phyloP scores from a whole-genome alignment of 2,888 invertebrate species.

The Diabrotica balteata region DNA sequence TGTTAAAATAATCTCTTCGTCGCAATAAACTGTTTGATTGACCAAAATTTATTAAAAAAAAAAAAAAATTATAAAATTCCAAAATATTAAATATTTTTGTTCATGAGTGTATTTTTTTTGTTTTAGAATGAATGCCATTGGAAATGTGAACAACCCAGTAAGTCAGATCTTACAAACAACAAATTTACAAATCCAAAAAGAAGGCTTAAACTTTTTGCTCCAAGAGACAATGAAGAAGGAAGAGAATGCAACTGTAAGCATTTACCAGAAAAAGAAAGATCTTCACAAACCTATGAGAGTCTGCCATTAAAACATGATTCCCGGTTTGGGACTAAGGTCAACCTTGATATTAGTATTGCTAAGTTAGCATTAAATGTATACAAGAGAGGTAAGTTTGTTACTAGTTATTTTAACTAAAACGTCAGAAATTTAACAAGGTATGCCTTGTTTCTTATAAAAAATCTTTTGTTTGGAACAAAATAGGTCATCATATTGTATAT shows the following conservation, averaged over 20 bases:
- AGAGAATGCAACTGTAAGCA: conserved; percentile 43
- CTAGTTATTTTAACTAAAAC: neutral
- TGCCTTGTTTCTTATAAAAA: no score
- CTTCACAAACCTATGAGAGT: conserved; percentile 62
- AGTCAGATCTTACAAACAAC: conserved; percentile 35
- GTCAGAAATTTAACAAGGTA: neutral
- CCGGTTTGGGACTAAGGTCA: conserved; percentile 78
- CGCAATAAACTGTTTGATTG: no score
- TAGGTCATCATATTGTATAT: conserved; percentile 10
- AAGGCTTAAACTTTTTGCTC: conserved; percentile 33
- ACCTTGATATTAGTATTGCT: conserved; percentile 82
- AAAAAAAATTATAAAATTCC: no score
- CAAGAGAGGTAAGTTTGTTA: conserved; percentile 70
- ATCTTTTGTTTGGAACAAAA: no score
- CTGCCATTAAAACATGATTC: conserved; percentile 70
- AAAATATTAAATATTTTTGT: no score
- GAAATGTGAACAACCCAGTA: conserved; percentile 42
- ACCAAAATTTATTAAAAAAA: no score
- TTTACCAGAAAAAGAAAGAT: conserved; percentile 38
- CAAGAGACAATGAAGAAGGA: conserved; percentile 35
- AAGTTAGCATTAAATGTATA: conserved; percentile 94
- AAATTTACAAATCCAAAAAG: conserved; percentile 32
- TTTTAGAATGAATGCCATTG: conserved; percentile 45
- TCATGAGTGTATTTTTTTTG: no score
- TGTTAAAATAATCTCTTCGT: no score